Evolutionary conservation across 2,113 vertebrate genomes (phyloP).

Genomic region (Odontophorus gujanensis): DNA sequence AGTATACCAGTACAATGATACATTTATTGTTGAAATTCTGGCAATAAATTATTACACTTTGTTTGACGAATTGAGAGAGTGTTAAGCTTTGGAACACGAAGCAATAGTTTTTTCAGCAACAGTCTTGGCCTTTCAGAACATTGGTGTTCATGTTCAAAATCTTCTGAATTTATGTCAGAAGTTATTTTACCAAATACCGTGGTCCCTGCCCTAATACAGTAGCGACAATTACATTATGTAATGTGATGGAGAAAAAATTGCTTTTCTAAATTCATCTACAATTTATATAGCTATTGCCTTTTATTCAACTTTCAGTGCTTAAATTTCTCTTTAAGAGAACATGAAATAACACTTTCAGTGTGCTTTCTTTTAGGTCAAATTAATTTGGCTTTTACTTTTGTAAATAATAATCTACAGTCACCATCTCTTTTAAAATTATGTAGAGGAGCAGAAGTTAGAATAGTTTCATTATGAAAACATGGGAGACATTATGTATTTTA

Average conservation of each 20-base stretch:
- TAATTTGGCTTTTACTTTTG: not conserved
- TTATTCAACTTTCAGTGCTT: not conserved
- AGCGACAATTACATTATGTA: rapidly evolving
- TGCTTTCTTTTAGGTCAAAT: not conserved
- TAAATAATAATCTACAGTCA: not conserved
- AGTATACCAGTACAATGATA: not conserved
- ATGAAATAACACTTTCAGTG: not conserved
- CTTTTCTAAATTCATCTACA: not conserved
- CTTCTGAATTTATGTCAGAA: not conserved
- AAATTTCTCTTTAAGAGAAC: not conserved
- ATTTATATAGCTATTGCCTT: not conserved
- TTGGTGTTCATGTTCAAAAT: not conserved
- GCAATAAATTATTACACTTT: not conserved
- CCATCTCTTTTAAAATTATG: not conserved
- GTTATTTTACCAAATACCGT: not conserved
- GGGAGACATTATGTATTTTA: not conserved
- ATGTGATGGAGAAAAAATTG: not conserved
- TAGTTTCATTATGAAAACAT: not conserved
- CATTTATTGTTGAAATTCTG: not conserved
- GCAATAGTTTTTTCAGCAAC: not conserved
- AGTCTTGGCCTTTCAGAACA: not conserved
- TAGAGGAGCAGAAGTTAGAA: not conserved
- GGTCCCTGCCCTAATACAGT: not conserved
- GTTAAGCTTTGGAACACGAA: not conserved
- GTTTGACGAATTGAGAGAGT: not conserved